Conservation (phyloP, 2,113 vertebrate genomes). For the Oxyruncus cristatus region DNA sequence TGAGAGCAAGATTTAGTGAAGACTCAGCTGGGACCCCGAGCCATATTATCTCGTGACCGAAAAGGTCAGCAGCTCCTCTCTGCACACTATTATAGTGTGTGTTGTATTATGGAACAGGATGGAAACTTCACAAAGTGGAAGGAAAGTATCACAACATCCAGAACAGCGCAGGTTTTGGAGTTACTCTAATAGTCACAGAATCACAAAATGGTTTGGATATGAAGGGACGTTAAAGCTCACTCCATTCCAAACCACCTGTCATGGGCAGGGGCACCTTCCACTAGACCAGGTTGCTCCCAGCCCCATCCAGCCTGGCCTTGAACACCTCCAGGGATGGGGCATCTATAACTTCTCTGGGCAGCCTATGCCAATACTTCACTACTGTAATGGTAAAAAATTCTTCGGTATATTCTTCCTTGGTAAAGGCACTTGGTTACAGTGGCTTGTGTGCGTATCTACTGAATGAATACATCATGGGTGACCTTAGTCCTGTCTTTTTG, state of each 20-base stretch:
- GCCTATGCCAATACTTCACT: not conserved
- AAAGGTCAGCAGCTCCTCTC: not conserved
- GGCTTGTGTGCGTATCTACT: fast-evolving
- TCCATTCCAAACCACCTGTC: not conserved
- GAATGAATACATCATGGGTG: fast-evolving
- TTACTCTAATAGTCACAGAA: not conserved
- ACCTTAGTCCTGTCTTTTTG: not conserved
- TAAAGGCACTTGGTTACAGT: not conserved
- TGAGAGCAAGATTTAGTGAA: not conserved
- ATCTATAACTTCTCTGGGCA: not conserved
- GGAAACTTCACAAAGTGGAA: not conserved
- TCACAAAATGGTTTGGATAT: not conserved
- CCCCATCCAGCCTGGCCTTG: not conserved
- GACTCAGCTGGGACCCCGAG: not conserved
- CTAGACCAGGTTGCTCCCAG: not conserved
- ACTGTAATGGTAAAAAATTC: not conserved
- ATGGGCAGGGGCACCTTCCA: not conserved
- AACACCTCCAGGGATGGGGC: fast-evolving
- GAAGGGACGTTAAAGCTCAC: not conserved
- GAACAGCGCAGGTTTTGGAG: not conserved
- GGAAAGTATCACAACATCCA: not conserved
- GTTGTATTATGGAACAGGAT: fast-evolving
- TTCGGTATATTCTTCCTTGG: not conserved
- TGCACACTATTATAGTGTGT: fast-evolving
- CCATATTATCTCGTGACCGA: fast-evolving